A percentile compares a stretch with the other conserved stretches of the same genome.
These are phyloP conservation scores for Porites rus DNA, from an alignment of 92 coral and sea anemone species.

Conservation along the genomic window DNA sequence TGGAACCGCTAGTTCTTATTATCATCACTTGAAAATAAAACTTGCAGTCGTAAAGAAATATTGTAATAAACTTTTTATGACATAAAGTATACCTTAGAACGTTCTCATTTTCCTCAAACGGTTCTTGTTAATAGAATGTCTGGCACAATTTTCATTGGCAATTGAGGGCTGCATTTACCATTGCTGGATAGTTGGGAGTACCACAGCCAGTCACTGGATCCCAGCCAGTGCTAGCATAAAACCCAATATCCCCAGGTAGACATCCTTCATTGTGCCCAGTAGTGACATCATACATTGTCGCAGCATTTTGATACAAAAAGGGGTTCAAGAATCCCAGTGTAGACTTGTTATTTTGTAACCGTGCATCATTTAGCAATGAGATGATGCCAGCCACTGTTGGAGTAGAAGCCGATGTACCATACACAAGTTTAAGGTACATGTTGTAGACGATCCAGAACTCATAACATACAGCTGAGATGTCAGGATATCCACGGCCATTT, in stretches of 20 bases:
- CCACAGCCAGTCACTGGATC: constrained; percentile 98
- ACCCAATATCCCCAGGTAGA: constrained; percentile 87
- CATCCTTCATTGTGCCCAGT: constrained; percentile 95
- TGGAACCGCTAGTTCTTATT: too few relatives aligned
- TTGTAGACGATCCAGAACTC: constrained; percentile 98
- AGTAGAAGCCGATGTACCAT: constrained; percentile 97
- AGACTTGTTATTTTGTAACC: constrained; percentile 83
- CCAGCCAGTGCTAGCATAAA: constrained; percentile 93
- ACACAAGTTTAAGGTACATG: constrained; percentile 86
- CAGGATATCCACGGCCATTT: constrained; percentile 94
- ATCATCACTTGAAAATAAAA: too few relatives aligned
- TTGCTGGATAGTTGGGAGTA: constrained; percentile 90
- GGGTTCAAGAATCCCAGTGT: constrained; percentile 96
- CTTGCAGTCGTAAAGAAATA: too few relatives aligned
- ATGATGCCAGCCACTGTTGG: constrained; percentile 99
- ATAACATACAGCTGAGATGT: constrained; percentile 89
- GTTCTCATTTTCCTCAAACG: too few relatives aligned
- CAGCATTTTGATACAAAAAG: constrained; percentile 89
- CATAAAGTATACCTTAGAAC: too few relatives aligned
- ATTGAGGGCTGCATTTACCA: constrained; percentile 85
- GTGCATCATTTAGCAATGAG: constrained; percentile 91
- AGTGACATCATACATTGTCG: constrained; percentile 88
- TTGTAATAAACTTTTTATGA: too few relatives aligned
- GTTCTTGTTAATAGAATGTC: neutral
- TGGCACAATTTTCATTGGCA: neutral